Percentiles rank a stretch among this genome's conserved stretches.
phyloP scores from a whole-genome alignment of 2,113 vertebrate species.

The Platysteira castanea region DNA sequence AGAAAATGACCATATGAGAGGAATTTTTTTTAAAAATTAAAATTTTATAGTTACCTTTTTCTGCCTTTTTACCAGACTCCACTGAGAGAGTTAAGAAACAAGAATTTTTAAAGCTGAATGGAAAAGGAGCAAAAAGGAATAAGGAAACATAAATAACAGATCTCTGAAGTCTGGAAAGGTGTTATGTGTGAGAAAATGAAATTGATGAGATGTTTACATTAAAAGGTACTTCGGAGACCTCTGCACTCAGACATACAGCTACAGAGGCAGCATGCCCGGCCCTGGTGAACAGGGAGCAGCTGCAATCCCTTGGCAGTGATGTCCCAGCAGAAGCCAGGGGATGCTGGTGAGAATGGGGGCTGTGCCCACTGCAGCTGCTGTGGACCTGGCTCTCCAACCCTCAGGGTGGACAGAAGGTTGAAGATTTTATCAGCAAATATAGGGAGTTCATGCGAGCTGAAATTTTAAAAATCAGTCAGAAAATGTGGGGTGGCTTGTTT shows the following conservation, averaged over 20 bases:
- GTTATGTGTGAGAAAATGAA: not conserved
- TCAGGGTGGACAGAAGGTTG: not conserved
- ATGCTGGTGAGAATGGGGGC: not conserved
- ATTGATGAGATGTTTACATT: not conserved
- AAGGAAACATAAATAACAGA: slow-evolving; percentile 30
- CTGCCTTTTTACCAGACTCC: not conserved
- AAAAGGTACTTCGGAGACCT: not conserved
- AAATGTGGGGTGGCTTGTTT: not conserved
- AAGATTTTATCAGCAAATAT: not conserved
- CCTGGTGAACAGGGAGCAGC: not conserved
- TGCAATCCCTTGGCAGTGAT: not conserved
- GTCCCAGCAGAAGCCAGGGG: not conserved
- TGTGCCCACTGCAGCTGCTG: not conserved
- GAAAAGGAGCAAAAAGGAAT: not conserved
- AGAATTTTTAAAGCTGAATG: not conserved
- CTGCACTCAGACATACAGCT: not conserved
- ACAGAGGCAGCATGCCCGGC: rapidly evolving
- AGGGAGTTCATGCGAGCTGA: not conserved
- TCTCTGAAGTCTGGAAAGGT: slow-evolving; percentile 28
- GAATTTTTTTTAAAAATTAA: not conserved
- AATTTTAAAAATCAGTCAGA: not conserved
- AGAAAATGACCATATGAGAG: slow-evolving; percentile 21
- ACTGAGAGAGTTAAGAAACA: not conserved
- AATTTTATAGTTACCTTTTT: not conserved
- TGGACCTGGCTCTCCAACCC: not conserved